phyloP scores from a whole-genome alignment of 2,797 vertebrate genomes.

The Chiroxiphia lanceolata region DNA sequence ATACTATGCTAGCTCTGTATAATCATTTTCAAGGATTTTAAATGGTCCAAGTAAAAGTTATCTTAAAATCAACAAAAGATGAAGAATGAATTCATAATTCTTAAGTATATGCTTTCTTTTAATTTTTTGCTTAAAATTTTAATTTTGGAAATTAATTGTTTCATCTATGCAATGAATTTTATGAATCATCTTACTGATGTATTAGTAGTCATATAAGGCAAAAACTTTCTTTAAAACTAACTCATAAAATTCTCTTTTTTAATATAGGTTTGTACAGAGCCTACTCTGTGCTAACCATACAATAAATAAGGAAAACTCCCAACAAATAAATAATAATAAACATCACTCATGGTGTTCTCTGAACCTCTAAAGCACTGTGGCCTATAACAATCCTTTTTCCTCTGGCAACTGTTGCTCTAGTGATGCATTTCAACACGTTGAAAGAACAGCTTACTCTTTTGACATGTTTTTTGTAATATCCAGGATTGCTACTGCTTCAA shows the following conservation, averaged over 20 bases:
- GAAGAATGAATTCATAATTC: background rate
- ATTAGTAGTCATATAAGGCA: background rate
- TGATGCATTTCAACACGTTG: constrained; percentile 6
- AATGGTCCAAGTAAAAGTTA: background rate
- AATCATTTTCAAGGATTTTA: background rate
- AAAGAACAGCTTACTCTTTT: constrained; percentile 28
- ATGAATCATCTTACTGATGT: background rate
- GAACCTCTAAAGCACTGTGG: background rate
- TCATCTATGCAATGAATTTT: rapidly evolving
- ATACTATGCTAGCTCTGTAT: background rate
- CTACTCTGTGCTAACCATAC: background rate
- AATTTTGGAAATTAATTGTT: background rate
- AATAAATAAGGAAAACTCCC: background rate
- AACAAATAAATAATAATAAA: constrained; percentile 57
- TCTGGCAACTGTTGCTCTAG: constrained; percentile 25
- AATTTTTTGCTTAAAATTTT: background rate
- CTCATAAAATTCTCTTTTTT: background rate
- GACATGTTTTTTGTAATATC: background rate
- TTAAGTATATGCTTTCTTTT: background rate
- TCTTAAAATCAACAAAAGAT: background rate
- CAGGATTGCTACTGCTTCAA: background rate
- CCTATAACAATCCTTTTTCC: constrained; percentile 20
- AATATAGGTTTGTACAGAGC: background rate
- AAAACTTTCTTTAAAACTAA: background rate
- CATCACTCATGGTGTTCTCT: background rate